A percentile compares a stretch with the other conserved stretches of the same genome.
These are phyloP conservation scores for Colistium nudipinnis DNA, from an alignment of 2,113 vertebrate species.

Conservation along the genomic window DNA sequence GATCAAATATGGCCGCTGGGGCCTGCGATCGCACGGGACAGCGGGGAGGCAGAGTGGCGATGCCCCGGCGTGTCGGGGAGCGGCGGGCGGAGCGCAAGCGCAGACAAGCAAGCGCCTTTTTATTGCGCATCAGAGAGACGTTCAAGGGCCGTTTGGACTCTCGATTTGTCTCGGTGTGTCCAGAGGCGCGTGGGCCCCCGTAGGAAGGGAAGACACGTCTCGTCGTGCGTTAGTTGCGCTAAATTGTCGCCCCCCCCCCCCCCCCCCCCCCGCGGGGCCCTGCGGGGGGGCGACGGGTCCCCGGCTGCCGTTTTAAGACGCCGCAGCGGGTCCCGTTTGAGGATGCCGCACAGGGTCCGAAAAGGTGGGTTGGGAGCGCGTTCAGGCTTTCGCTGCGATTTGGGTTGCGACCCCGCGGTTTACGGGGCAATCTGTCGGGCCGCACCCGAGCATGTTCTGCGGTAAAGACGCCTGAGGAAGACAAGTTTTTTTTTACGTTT, in stretches of 20 bases:
- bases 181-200: neutral
- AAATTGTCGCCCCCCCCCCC: slow-evolving; percentile 41
- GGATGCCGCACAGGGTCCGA: slow-evolving; percentile 21
- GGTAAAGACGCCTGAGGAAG: neutral
- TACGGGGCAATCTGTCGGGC: slow-evolving; percentile 16
- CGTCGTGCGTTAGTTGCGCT: slow-evolving; percentile 12
- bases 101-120: slow-evolving; percentile 43
- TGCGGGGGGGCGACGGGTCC: too few species aligned
- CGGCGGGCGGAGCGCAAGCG: slow-evolving; percentile 6
- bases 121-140: slow-evolving; percentile 41
- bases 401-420: slow-evolving; percentile 38
- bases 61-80: slow-evolving; percentile 19
- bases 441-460: slow-evolving; percentile 1
- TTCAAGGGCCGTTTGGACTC: slow-evolving; percentile 28
- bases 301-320: too few species aligned
- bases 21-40: neutral
- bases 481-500: slow-evolving; percentile 16
- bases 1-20: slow-evolving; percentile 60
- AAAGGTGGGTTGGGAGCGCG: slow-evolving; percentile 9
- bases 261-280: too few species aligned
- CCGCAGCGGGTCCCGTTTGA: slow-evolving; percentile 33
- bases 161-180: slow-evolving; percentile 14
- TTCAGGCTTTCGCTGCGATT: neutral
- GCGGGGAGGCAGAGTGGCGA: slow-evolving; percentile 4
- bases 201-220: slow-evolving; percentile 9